phyloP scores from a whole-genome alignment of 1,140 invertebrate genomes.

The Formica exsecta region DNA sequence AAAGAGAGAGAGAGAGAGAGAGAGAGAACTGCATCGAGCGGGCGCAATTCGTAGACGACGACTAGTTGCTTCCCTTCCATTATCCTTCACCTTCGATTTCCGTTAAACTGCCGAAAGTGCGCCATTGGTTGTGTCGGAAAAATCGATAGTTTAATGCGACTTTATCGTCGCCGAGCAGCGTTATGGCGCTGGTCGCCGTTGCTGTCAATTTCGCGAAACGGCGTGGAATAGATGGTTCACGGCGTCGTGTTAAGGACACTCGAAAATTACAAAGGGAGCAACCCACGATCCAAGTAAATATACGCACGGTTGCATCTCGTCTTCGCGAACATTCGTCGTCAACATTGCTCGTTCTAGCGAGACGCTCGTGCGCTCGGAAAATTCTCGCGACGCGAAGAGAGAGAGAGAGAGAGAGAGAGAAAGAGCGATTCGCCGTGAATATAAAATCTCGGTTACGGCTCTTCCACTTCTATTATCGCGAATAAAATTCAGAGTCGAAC shows the following conservation, averaged over 20 bases:
- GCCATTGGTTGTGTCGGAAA: conserved; percentile 42
- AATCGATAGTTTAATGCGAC: conserved; percentile 61
- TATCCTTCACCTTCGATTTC: conserved; percentile 64
- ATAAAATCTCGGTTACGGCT: background rate
- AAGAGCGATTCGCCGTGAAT: background rate
- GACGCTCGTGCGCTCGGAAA: background rate
- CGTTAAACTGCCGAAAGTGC: conserved; percentile 35
- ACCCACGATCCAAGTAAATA: background rate
- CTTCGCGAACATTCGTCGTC: background rate
- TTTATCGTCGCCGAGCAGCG: conserved; percentile 40
- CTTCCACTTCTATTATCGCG: background rate
- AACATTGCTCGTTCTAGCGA: conserved; percentile 20
- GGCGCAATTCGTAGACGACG: conserved; percentile 54
- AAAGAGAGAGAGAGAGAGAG: background rate
- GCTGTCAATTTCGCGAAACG: conserved; percentile 49
- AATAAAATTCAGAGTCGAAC: conserved; percentile 5
- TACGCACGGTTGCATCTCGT: conserved; percentile 36
- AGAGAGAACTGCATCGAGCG: background rate
- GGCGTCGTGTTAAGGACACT: conserved; percentile 17
- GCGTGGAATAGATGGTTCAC: conserved; percentile 9
- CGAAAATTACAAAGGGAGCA: conserved; percentile 43
- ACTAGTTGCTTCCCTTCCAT: conserved; percentile 69
- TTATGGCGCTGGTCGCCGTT: background rate
- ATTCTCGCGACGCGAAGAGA: background rate
- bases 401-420: background rate